Evolutionary conservation across 2,888 invertebrate species (phyloP), one percentile per base, ranked within the genome.

Genomic region (Ophion ventricosus): DNA sequence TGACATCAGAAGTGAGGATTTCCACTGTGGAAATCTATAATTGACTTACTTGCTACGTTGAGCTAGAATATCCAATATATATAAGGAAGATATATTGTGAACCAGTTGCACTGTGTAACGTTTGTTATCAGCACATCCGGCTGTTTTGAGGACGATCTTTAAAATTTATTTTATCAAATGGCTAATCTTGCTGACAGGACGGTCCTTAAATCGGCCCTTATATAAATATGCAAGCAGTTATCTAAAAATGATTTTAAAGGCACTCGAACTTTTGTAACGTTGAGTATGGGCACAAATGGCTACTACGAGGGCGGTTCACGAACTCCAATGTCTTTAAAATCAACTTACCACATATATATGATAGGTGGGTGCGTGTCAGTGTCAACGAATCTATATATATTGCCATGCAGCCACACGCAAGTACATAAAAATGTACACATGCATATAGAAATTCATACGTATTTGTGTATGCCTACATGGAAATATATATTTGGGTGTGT

Each of bases 321-420:
- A 43, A 43, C 49, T 49, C 49, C 17, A 49, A 49, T 14, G 49
- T 49, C 49, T 4, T 49, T 17, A 14, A 25, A 43, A 49, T 49
- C 49, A 14, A 17, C 17, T 17, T 49, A 3, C 17, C 14, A 43
- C 17, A 49, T 49, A 49, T 14, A 49, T 49, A 49, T 35, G 17
- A 49, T 49, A 14, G 14, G 49, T 49, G 14, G 49, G 49, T 29
- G 29, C 29, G 49, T 49, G 49, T 49, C 49, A 49, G 49, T 14
- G 49, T 49, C 14, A 49, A 69, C 63, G 78, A 61, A 49, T 66
- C 23, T 82, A 85, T 86, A 86, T 82, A 86, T 81, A 85, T 85
- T 43, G 14, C 14, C 11, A 14, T 11, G 43, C 43, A 14, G 35
- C 54, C 72, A 78, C 43, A 29, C 64, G 59, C 49, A 73, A 7